Evolutionary conservation across 2,797 vertebrate genomes (phyloP), one percentile per base, ranked within the genome.

Genomic region (Mus caroli): DNA sequence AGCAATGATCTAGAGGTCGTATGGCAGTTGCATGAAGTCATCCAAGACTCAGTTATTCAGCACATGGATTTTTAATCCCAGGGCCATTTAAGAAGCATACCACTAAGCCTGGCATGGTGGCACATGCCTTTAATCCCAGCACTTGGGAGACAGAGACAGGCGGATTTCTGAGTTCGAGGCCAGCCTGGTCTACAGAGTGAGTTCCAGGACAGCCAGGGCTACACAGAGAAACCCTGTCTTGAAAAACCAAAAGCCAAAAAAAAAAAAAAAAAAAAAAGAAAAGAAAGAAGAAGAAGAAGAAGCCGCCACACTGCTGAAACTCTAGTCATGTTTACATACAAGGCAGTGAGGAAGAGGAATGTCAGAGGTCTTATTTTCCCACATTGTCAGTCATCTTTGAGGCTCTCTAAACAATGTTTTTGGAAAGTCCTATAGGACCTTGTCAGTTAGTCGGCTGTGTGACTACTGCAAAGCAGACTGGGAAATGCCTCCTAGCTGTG

Each of bases 321-420:
- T 79, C 54, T 40, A 40, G 34, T 50, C 56, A 46, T 0, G 1
- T 83, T 69, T 85, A 22, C 12, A 58, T 77, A 8, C 28, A 46
- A 88, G 64, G 43, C 52, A 75, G 40, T 3, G 17, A 24, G 54
- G 75, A 79, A 50, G 37, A 69, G 62, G 28, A 67, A 67, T 43
- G 62, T 85, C 90, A 85, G 62, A 84, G 54, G 34, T 13, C 52
- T 88, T n/a, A 83, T 87, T 93, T 31, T 40, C 26, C 54, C 95
- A 75, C 34, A 69, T 20, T 71, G 73, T 69, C 34, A n/a, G 26
- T 43, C 64, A 75, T 64, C 76, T 79, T 91, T 84, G 78, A 91
- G 79, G 60, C 15, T 64, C 54, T 76, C 82, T 83, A 89, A 95
- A 43, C 11, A 76, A 5, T 7, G 87, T 52, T 94, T 90, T 89